phyloP scores from a whole-genome alignment of 64 coral and sea anemone genomes.

The Montipora capricornis region DNA sequence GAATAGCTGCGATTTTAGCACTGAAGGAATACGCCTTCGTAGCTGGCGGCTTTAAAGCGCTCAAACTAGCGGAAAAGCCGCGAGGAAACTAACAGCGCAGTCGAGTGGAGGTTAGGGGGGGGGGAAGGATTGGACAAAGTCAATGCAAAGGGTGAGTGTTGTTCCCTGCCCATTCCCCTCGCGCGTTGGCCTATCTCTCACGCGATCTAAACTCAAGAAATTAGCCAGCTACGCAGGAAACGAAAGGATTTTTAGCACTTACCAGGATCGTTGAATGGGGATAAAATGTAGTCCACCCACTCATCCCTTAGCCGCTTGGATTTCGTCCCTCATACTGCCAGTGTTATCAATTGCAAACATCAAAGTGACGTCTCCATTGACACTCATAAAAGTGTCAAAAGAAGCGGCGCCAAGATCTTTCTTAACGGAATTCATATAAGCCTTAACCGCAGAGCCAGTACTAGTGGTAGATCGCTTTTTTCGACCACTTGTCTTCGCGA shows the following conservation, averaged over 20 bases:
- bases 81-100: too few species aligned
- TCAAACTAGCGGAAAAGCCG: too few species aligned
- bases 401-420: conserved; percentile 49
- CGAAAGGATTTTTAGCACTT: background rate
- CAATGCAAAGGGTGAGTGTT: too few species aligned
- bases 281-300: conserved; percentile 53
- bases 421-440: conserved; percentile 55
- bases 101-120: too few species aligned
- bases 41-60: too few species aligned
- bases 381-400: conserved; percentile 74
- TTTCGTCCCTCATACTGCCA: conserved; percentile 74
- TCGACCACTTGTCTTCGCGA: conserved; percentile 1
- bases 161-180: too few species aligned
- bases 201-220: too few species aligned
- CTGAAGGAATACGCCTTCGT: too few species aligned
- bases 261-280: conserved; percentile 66
- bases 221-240: too few species aligned
- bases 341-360: conserved; percentile 88
- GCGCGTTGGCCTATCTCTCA: too few species aligned
- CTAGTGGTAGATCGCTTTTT: conserved; percentile 28
- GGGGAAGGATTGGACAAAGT: too few species aligned
- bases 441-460: background rate
- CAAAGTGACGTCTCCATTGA: conserved; percentile 60
- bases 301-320: conserved; percentile 67
- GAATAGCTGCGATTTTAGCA: too few species aligned